phyloP scores from a whole-genome alignment of 1,140 invertebrate genomes.

The Nylanderia fulva region DNA sequence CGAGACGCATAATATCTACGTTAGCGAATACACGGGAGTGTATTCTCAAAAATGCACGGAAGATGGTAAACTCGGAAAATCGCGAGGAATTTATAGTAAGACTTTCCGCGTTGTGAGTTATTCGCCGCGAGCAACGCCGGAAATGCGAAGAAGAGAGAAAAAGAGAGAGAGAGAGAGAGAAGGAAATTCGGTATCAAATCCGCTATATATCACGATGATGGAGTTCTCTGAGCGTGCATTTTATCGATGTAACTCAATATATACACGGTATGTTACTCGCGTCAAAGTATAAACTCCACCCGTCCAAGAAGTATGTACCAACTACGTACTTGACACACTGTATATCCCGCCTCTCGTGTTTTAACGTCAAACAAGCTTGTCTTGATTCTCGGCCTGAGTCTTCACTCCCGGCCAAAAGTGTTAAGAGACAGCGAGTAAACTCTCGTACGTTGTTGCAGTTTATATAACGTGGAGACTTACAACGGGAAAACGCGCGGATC shows the following conservation, averaged over 20 bases:
- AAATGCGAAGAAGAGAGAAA: conserved; percentile 4
- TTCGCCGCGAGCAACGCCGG: conserved; percentile 19
- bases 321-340: conserved; percentile 35
- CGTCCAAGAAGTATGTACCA: conserved; percentile 31
- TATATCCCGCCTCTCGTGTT: conserved; percentile 13
- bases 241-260: conserved; percentile 24
- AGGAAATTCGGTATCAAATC: background rate
- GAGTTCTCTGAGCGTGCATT: conserved; percentile 14
- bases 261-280: background rate
- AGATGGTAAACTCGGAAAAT: conserved; percentile 21
- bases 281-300: conserved; percentile 21
- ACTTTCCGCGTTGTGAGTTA: conserved; percentile 27
- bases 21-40: conserved; percentile 15
- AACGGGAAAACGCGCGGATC: background rate
- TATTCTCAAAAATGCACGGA: background rate
- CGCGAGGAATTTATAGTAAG: conserved; percentile 23
- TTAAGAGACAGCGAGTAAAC: conserved; percentile 24
- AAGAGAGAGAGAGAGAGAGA: background rate
- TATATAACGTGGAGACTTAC: background rate
- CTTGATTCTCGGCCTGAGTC: conserved; percentile 19
- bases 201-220: background rate
- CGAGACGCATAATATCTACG: conserved; percentile 64
- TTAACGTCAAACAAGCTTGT: conserved; percentile 30
- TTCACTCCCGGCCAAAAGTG: background rate
- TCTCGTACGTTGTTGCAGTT: conserved; percentile 8